Base-by-base conservation (phyloP, 35 echinoderm and acorn worm species). In the Acanthaster planci region DNA sequence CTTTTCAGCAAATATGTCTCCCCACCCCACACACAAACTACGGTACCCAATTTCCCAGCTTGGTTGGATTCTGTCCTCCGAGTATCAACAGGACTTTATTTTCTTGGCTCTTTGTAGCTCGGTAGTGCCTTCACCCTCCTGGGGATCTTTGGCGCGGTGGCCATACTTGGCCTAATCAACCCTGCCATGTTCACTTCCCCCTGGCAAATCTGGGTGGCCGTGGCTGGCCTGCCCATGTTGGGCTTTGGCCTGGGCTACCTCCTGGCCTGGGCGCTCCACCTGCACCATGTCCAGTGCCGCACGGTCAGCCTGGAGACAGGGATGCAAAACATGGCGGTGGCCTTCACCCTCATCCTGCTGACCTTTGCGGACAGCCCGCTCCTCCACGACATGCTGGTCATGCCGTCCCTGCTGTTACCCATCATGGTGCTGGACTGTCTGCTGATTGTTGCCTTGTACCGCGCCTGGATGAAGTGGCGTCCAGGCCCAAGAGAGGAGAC, bases 291-390 rank as follows among this genome's bases (percentile, higher is more conserved):
- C 1, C 80, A 97, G 79, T 89, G 94, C 76, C 90, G 94, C 1
- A 92, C 94, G 37, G 86, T 97, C 55, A 39, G 80, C 14, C 89
- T 97, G 34, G 94, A 97, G 59, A 97, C 94, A 0, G 94, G 94
- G 1, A 76, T 76, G 12, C 94, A 97, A 51, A 97, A 97, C 52
- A 83, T 92, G 14, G 94, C 80, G 3, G 76, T 97, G 37, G 86
- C 90, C 0, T 82, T 92, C 17, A 86, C 94, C 8, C 60, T 97
- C 54, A 67, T 97, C 44, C 40, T 85, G 31, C 50, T 97, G 23
- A 85, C 94, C 0, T 97, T 92, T 56, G 30, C 80, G 19, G 86
- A 84, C 10, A 82, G 29, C 9, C 68, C 38, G 0, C 8, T 67
- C 6, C 80, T 88, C 15, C 38, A 77, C 26, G 87, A 88, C 14